Percentiles rank a stretch among this genome's conserved stretches.
phyloP scores from a whole-genome alignment of 2,113 vertebrate species.

The Amazona guildingii region DNA sequence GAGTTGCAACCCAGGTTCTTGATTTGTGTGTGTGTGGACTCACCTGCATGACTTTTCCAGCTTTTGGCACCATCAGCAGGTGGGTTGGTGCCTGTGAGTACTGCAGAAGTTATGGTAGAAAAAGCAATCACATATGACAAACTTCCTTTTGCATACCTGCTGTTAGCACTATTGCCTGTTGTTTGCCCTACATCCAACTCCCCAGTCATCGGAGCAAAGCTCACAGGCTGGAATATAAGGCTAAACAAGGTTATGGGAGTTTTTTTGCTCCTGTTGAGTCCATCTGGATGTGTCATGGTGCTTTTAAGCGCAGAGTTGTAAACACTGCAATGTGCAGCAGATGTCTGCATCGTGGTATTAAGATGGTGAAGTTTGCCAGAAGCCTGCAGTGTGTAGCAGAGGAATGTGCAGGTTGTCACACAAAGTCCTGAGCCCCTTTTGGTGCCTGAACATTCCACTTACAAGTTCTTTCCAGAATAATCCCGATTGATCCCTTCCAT shows the following conservation, averaged over 20 bases:
- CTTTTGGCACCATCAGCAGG: neutral
- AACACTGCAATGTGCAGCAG: neutral
- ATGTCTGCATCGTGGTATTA: neutral
- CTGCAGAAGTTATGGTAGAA: neutral
- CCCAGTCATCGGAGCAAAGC: neutral
- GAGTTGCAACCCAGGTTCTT: neutral
- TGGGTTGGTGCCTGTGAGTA: neutral
- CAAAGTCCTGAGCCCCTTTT: neutral
- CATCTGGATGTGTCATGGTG: neutral
- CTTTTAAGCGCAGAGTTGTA: neutral
- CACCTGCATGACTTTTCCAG: neutral
- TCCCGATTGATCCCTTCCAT: neutral
- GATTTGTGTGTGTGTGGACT: neutral
- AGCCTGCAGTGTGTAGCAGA: neutral
- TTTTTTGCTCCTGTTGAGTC: neutral
- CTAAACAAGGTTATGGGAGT: neutral
- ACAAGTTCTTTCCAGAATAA: neutral
- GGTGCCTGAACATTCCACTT: neutral
- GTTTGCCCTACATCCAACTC: constrained; percentile 4
- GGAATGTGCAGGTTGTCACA: neutral
- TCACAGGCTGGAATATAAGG: neutral
- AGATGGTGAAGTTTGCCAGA: neutral
- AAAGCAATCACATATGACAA: neutral
- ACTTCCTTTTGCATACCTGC: neutral
- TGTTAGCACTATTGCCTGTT: neutral